Conservation (phyloP, 2,113 vertebrate species). For the Periophthalmodon schlosseri region DNA sequence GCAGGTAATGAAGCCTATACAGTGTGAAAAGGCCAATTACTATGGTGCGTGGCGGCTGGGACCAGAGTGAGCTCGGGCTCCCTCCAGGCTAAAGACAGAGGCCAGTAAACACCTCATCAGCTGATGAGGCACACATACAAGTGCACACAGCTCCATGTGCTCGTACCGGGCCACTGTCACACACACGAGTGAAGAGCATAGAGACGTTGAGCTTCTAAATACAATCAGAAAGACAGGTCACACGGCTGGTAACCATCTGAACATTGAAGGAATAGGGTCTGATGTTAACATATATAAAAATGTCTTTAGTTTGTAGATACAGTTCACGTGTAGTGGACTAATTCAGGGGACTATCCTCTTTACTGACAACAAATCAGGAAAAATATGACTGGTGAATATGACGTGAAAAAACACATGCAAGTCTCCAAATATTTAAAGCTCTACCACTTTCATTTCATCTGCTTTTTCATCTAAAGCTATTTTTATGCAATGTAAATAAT, state of each 20-base stretch:
- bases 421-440: no score
- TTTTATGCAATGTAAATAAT: not conserved
- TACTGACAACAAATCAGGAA: not conserved
- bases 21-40: slow-evolving; percentile 77
- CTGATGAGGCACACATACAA: slow-evolving; percentile 72
- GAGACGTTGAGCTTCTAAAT: slow-evolving; percentile 11
- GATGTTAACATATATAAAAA: not conserved
- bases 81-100: slow-evolving; percentile 81
- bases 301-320: not conserved
- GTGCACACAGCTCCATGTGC: slow-evolving; percentile 42
- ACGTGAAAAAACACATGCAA: not conserved
- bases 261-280: not conserved
- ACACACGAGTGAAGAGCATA: slow-evolving; percentile 3
- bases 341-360: not conserved
- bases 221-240: not conserved
- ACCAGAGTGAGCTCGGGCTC: slow-evolving; percentile 68
- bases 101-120: slow-evolving; percentile 81
- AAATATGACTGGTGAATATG: no score
- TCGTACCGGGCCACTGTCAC: slow-evolving; percentile 29
- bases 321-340: not conserved
- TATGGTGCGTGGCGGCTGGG: slow-evolving; percentile 62
- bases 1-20: slow-evolving; percentile 75
- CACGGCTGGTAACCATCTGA: not conserved
- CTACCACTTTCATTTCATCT: not conserved
- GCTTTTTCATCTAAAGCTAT: not conserved